A percentile compares a stretch with the other conserved stretches of the same genome.
Conservation (phyloP, 1,140 invertebrate species). For the Sycophila sp. region DNA sequence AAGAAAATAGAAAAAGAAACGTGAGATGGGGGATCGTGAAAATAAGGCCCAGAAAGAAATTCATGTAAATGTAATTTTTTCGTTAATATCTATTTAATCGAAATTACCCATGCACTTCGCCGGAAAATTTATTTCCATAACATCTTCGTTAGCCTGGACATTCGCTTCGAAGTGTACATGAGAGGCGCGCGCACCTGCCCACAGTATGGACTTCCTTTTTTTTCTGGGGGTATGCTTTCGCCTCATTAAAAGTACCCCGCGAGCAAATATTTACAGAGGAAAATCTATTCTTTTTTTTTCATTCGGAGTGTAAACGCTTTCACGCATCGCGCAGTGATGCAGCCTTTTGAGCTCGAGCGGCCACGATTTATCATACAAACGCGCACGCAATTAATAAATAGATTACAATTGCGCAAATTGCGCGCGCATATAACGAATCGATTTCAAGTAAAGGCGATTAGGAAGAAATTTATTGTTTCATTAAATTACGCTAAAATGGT, state of each 20-base stretch:
- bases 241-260: background rate
- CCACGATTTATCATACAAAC: constrained; percentile 1
- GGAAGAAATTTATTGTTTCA: too few relatives aligned
- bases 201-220: constrained; percentile 37
- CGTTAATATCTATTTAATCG: constrained; percentile 4
- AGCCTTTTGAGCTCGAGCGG: too few relatives aligned
- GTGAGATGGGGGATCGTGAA: too few relatives aligned
- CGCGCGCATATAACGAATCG: background rate
- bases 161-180: too few relatives aligned
- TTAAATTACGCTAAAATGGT: too few relatives aligned
- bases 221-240: too few relatives aligned
- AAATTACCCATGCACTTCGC: constrained; percentile 17
- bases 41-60: too few relatives aligned
- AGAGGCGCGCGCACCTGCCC: background rate
- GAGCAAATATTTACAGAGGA: constrained; percentile 6
- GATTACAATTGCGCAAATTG: background rate
- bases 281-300: constrained; percentile 2
- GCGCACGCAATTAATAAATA: background rate
- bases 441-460: too few relatives aligned
- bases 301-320: background rate
- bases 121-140: constrained; percentile 39
- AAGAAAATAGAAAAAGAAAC: too few relatives aligned
- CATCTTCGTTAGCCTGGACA: too few relatives aligned
- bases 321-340: background rate
- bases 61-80: background rate